These are phyloP conservation scores for Phoronis australis DNA, from an alignment of 2,888 invertebrate species.

Conservation along the genomic window DNA sequence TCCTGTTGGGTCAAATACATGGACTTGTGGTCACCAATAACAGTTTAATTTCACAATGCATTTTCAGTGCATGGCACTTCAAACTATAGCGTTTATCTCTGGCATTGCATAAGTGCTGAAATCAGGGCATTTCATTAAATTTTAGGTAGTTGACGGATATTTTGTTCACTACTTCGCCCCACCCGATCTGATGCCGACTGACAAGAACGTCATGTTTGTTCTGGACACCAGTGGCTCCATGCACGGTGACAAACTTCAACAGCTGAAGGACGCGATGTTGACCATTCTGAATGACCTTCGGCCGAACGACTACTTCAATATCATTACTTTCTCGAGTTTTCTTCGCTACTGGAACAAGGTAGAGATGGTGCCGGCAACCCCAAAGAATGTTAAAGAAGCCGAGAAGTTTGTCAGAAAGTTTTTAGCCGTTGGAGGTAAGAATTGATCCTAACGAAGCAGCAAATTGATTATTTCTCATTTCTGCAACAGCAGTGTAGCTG, in stretches of 20 bases:
- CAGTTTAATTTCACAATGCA: no score
- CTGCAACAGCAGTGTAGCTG: no score
- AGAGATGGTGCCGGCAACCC: background rate
- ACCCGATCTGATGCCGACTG: background rate
- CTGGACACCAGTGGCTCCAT: background rate
- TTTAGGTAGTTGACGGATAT: conserved; percentile 25
- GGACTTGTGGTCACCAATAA: no score
- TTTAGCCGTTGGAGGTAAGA: background rate
- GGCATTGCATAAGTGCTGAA: conserved; percentile 44
- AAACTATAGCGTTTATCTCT: no score
- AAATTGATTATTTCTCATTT: no score
- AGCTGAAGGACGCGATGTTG: conserved; percentile 36
- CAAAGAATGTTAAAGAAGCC: background rate
- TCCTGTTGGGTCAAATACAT: no score
- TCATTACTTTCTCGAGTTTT: conserved; percentile 26
- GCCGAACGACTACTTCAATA: background rate
- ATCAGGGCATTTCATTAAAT: background rate
- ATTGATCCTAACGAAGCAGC: no score
- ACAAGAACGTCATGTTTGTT: background rate
- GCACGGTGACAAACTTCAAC: conserved; percentile 57
- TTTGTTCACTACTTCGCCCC: background rate
- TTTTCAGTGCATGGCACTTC: no score
- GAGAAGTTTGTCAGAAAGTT: background rate
- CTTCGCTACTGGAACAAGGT: background rate
- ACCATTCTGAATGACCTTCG: background rate